phyloP scores from a whole-genome alignment of 2,888 invertebrate genomes.

The Ellobium chinense region DNA sequence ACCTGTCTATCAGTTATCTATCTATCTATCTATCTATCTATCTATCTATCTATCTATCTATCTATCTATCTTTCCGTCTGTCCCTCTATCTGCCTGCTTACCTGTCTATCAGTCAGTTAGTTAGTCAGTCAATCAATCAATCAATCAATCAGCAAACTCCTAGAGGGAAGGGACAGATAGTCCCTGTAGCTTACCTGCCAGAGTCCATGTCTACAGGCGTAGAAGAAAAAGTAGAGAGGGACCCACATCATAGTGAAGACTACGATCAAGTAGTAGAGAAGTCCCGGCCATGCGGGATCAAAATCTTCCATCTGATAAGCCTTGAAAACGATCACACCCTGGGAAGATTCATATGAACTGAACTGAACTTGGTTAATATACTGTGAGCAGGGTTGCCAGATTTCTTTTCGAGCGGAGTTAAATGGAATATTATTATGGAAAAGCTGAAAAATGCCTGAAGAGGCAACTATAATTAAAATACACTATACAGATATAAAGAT shows the following conservation, averaged over 20 bases:
- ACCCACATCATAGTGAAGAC: conserved; percentile 44
- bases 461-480: too few species aligned
- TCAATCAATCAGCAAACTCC: too few species aligned
- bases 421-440: too few species aligned
- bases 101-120: neutral
- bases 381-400: too few species aligned
- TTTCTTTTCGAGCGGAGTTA: too few species aligned
- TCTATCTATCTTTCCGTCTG: neutral
- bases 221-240: conserved; percentile 40
- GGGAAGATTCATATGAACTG: neutral
- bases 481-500: too few species aligned
- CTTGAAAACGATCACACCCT: conserved; percentile 50
- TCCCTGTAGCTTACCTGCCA: conserved; percentile 24
- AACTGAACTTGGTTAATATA: too few species aligned
- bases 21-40: neutral
- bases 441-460: too few species aligned
- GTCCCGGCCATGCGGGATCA: conserved; percentile 46
- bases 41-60: neutral
- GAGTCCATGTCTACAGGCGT: conserved; percentile 29
- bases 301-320: conserved; percentile 40
- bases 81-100: neutral
- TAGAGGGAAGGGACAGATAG: too few species aligned
- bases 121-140: neutral
- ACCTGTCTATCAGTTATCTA: neutral
- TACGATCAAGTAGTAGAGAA: conserved; percentile 50